Evolutionary conservation across 2,888 invertebrate genomes (phyloP), one percentile per base, ranked within the genome.

Genomic region (Achlya flavicornis): DNA sequence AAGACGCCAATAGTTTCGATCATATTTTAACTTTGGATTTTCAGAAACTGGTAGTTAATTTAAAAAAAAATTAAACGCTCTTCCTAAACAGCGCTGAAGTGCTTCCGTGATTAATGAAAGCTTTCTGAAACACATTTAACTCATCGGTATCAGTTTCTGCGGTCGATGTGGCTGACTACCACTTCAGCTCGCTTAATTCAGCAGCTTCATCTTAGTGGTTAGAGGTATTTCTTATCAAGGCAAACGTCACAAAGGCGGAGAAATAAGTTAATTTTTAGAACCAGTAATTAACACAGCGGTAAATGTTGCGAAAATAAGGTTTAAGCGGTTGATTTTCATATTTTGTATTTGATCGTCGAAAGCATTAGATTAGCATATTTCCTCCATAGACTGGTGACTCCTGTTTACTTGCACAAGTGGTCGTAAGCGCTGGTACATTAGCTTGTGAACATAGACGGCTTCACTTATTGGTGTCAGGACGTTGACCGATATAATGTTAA

Each of bases 361-460:
- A n/a, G 58, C 38, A 64, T 59, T 59, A 62, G 53, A 64, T 66
- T 66, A 63, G 57, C 66, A 66, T 66, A 66, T 62, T 66, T 63
- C 57, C 58, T 33, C 53, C 53, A 19, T 16, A 53, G 53, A 53
- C 48, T 16, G n/a, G 53, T 19, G 43, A 32, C 33, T 58, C 57
- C 61, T 41, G 19, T 58, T 59, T 62, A 64, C 58, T 57, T 59
- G 58, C 58, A 10, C 48, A 57, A 48, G 38, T 62, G 41, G 41
- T 64, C 57, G 48, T 38, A n/a, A 59, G 48, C 58, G 58, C 53
- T 48, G 43, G 57, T 53, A 61, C 64, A 67, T 67, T 65, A 61
- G 41, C 61, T 26, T 64, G 58, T 48, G 14, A 43, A 43, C 43
- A 43, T 14, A 14, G 48, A 48, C 16, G 14, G 48, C 48, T n/a